phyloP scores from a whole-genome alignment of 2,888 invertebrate species.

The Papilio gigon region DNA sequence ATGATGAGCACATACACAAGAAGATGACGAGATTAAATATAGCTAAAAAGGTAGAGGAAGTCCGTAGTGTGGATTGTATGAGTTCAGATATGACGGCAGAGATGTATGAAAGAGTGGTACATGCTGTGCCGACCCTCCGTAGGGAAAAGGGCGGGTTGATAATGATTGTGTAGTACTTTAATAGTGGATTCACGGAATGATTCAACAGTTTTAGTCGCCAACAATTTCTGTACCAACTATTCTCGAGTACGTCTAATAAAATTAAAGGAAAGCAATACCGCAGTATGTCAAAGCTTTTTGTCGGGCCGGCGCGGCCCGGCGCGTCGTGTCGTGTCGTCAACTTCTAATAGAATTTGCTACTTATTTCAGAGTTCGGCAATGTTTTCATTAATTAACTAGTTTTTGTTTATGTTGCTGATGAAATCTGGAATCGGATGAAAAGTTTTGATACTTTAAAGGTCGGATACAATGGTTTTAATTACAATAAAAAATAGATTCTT shows the following conservation, averaged over 20 bases:
- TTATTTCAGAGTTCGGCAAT: conserved; percentile 18
- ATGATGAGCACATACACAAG: no score
- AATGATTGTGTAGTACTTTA: neutral
- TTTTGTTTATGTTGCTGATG: conserved; percentile 14
- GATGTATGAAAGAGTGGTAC: no score
- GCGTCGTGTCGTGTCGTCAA: no score
- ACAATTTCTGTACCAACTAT: neutral
- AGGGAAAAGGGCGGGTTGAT: no score
- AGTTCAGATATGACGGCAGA: no score
- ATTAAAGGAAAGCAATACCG: neutral
- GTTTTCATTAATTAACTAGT: conserved; percentile 30
- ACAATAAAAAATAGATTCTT: neutral
- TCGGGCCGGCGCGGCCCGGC: no score
- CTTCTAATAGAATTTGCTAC: conserved; percentile 25
- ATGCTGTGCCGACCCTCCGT: no score
- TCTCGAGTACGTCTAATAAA: neutral
- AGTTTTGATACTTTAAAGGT: neutral
- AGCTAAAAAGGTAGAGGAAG: no score
- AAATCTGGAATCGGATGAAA: neutral
- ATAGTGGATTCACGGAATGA: neutral
- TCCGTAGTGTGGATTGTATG: no score
- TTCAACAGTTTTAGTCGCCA: neutral
- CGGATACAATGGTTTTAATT: neutral
- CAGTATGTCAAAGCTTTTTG: conserved; percentile 9
- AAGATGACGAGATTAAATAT: no score